Evolutionary conservation across 2,888 invertebrate genomes (phyloP).

Genomic region (Lysandra coridon): DNA sequence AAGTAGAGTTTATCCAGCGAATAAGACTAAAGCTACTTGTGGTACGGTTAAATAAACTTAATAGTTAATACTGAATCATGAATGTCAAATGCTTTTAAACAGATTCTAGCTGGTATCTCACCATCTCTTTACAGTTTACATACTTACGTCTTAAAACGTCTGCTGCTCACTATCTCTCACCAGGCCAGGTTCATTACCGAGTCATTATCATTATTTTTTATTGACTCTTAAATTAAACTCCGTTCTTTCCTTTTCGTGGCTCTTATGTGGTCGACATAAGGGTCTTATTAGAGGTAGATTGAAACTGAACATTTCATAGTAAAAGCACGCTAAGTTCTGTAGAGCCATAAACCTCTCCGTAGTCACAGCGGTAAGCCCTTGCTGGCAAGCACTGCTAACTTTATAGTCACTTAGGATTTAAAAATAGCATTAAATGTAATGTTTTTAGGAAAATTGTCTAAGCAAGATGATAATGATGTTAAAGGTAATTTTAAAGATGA

Average conservation of each 20-base stretch:
- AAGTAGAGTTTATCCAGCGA: background rate
- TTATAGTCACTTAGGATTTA: background rate
- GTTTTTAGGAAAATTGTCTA: background rate
- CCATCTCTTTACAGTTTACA: background rate
- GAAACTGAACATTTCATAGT: background rate
- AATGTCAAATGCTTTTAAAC: background rate
- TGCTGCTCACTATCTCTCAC: constrained; percentile 9
- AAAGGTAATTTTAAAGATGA: background rate
- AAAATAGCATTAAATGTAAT: background rate
- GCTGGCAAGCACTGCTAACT: background rate
- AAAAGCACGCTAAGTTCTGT: background rate
- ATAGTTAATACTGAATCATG: too few species aligned
- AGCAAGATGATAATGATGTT: background rate
- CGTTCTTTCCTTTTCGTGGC: background rate
- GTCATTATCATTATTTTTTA: constrained; percentile 10
- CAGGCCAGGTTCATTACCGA: background rate
- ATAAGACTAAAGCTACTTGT: background rate
- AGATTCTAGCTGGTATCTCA: background rate
- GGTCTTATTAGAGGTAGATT: background rate
- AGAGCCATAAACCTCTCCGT: background rate
- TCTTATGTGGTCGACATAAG: background rate
- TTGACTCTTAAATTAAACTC: background rate
- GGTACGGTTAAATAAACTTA: background rate
- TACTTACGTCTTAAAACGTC: background rate
- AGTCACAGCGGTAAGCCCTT: constrained; percentile 2